phyloP scores from a whole-genome alignment of 2,797 vertebrate species.

The Sebastes baramenuke region DNA sequence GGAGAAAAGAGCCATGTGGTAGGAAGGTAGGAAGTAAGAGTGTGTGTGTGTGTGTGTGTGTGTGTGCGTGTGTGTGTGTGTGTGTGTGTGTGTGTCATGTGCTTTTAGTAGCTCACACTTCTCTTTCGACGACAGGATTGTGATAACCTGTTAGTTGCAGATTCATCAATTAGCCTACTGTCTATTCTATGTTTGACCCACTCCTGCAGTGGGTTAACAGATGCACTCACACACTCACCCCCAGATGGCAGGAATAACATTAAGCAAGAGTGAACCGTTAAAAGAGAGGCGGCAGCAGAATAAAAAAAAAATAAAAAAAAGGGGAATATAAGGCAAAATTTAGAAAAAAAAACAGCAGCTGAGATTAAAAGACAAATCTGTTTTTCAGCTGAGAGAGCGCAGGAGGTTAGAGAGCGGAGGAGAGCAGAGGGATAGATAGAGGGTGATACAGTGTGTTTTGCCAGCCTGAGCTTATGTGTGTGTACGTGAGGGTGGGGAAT shows the following conservation, averaged over 20 bases:
- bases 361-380: slow-evolving; percentile 24
- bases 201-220: slow-evolving; percentile 23
- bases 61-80: no score
- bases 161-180: slow-evolving; percentile 38
- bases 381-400: slow-evolving; percentile 14
- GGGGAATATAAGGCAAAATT: background rate
- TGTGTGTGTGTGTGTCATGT: background rate
- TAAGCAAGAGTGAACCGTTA: background rate
- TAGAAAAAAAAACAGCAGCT: background rate
- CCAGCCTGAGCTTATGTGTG: background rate
- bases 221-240: background rate
- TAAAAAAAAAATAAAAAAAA: background rate
- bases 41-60: background rate
- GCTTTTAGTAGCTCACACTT: slow-evolving; percentile 10
- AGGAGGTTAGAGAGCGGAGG: slow-evolving; percentile 12
- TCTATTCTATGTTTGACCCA: background rate
- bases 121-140: background rate
- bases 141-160: slow-evolving; percentile 8
- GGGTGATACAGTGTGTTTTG: slow-evolving; percentile 18
- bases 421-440: background rate
- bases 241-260: slow-evolving; percentile 8
- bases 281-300: background rate
- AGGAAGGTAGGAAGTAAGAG: background rate
- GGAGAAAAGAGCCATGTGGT: slow-evolving; percentile 10
- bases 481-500: slow-evolving; percentile 4